These are phyloP conservation scores for Sitodiplosis mosellana DNA, from an alignment of 1,140 invertebrate species.

Conservation along the genomic window DNA sequence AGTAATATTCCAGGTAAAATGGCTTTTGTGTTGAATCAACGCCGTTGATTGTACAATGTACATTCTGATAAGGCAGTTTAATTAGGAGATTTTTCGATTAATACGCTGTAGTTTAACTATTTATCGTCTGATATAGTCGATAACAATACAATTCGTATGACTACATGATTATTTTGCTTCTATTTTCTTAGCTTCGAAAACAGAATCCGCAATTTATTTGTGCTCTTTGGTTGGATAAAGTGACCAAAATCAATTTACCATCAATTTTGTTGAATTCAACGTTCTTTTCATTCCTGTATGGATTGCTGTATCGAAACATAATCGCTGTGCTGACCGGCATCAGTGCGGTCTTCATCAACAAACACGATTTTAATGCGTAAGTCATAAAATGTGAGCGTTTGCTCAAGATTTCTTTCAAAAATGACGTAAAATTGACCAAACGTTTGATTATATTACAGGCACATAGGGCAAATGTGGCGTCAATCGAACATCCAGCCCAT, in stretches of 20 bases:
- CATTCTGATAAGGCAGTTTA: neutral
- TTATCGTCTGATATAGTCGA: too few species aligned
- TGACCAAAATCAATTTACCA: constrained; percentile 8
- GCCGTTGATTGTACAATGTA: neutral
- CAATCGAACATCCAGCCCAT: constrained; percentile 23
- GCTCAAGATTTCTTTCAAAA: constrained; percentile 1
- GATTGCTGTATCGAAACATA: constrained; percentile 21
- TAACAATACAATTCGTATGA: too few species aligned
- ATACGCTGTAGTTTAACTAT: too few species aligned
- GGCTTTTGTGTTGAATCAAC: neutral
- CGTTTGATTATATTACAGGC: constrained; percentile 9
- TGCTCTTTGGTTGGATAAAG: constrained; percentile 23
- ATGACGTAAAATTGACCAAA: neutral
- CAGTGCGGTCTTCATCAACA: constrained; percentile 21
- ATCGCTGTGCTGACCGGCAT: constrained; percentile 24
- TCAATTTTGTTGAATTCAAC: constrained; percentile 19
- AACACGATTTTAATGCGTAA: constrained; percentile 24
- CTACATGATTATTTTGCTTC: too few species aligned
- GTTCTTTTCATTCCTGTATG: constrained; percentile 22
- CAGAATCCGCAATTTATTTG: constrained; percentile 19
- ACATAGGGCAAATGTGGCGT: constrained; percentile 22
- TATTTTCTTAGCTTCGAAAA: constrained; percentile 19
- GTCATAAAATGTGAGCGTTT: constrained; percentile 1
- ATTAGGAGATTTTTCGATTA: too few species aligned
- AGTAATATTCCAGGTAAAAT: constrained; percentile 19